Evolutionary conservation across 2,797 vertebrate species (phyloP).

Genomic region (Eidolon dupreanum): DNA sequence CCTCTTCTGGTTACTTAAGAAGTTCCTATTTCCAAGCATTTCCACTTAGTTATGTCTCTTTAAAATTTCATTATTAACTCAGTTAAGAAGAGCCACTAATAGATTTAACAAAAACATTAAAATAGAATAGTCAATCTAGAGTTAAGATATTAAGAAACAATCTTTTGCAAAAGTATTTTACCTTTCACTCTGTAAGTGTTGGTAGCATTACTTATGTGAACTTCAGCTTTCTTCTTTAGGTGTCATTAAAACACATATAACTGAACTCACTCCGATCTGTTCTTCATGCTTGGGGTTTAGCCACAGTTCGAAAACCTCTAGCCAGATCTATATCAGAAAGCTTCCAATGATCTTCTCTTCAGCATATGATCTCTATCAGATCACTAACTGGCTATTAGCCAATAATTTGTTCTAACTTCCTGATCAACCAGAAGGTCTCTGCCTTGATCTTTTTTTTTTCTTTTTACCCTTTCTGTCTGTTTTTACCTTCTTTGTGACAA

Average conservation of each 20-base stretch:
- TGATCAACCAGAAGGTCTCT: background rate
- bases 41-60: conserved; percentile 15
- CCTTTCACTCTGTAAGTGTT: background rate
- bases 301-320: background rate
- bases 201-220: background rate
- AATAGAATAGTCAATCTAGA: background rate
- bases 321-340: background rate
- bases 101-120: conserved; percentile 17
- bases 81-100: background rate
- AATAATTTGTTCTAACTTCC: background rate
- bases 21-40: conserved; percentile 2
- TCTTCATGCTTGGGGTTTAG: background rate
- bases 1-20: background rate
- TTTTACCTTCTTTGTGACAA: conserved; percentile 43
- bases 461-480: background rate
- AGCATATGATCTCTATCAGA: background rate
- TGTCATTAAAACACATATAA: background rate
- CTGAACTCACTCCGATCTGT: background rate
- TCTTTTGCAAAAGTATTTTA: background rate
- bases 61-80: background rate
- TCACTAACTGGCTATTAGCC: background rate
- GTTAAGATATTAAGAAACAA: conserved; percentile 6
- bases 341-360: background rate
- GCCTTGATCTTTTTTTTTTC: background rate
- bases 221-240: background rate